Evolutionary conservation across 23 tunicate species (phyloP), one percentile per base, ranked within the genome.

Genomic region (Trididemnum nubilum): DNA sequence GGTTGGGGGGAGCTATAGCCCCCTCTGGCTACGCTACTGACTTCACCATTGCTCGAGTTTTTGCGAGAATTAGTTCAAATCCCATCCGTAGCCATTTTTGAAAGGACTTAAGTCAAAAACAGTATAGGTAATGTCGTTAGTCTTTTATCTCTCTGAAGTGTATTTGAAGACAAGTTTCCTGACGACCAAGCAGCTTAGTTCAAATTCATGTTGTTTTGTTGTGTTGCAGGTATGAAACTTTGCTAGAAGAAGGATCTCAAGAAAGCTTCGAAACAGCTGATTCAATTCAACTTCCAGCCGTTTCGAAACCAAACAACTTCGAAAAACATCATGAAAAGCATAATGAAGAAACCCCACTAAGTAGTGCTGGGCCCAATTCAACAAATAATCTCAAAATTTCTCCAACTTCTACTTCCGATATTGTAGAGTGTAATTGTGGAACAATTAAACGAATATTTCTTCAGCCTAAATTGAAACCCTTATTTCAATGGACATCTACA

Each of bases 371-470:
- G 15, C 15, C 4, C n/a, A 5, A 4, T 12, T 4, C 67, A 61
- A 61, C 21, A 61, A 61, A 12, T 21, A 61, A 21, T 61, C 27
- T 22, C 21, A 61, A 61, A 26, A 21, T 12, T 12, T 21, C 67
- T 26, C 27, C 12, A 49, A 49, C 18, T 12, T 49, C 12, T 49
- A 12, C 15, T 12, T 4, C 27, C 4, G 4, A 21, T 25, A 12
- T 25, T 21, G 27, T 4, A 61, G 29, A 61, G 4, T 30, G 27
- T 32, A 33, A 69, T 69, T 69, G 39, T 50, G 97, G 97, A 0
- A 78, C 84, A 23, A 54, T 92, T 23, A 92, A 92, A 78, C 69
- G 69, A 44, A 23, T 29, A 19, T 66, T 92, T 33, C 31, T 92
- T n/a, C 50, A 71, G 1, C 75, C 92, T 21, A 63, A 36, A 2